These are phyloP conservation scores for Zaprionus capensis DNA, from an alignment of 1,140 invertebrate genomes.

Conservation along the genomic window DNA sequence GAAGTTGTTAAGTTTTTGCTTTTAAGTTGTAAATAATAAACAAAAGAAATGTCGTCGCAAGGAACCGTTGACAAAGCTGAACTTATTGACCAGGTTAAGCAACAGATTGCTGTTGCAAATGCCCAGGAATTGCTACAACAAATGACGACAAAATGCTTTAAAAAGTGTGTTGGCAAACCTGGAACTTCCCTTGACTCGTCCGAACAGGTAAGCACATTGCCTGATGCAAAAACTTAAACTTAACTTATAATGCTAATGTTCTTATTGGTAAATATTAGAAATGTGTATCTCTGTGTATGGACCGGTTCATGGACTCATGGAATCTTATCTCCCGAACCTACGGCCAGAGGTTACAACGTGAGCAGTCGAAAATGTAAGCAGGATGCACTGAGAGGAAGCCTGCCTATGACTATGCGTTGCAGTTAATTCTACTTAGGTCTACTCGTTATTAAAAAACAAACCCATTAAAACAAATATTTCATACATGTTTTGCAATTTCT, in stretches of 20 bases:
- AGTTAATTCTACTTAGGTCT: conserved; percentile 43
- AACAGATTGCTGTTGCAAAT: conserved; percentile 97
- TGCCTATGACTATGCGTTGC: conserved; percentile 42
- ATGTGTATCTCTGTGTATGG: conserved; percentile 99
- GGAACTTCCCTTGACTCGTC: conserved; percentile 95
- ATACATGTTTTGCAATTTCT: conserved; percentile 29
- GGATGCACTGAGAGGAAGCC: conserved; percentile 1
- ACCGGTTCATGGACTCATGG: conserved; percentile 98
- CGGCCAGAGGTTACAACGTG: conserved; percentile 91
- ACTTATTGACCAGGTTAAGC: conserved; percentile 97
- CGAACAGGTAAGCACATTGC: conserved; percentile 89
- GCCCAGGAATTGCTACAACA: conserved; percentile 96
- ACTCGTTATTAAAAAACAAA: conserved; percentile 43
- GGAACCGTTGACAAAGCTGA: conserved; percentile 90
- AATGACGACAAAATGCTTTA: conserved; percentile 99
- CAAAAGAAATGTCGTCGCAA: conserved; percentile 51
- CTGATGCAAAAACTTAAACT: background rate
- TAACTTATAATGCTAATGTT: background rate
- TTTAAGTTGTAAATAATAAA: conserved; percentile 28
- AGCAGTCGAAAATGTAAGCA: conserved; percentile 84
- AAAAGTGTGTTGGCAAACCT: conserved; percentile 96
- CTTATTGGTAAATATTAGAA: conserved; percentile 87
- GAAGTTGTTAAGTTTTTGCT: conserved; percentile 11
- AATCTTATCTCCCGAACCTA: conserved; percentile 95
- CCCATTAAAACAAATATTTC: conserved; percentile 33